These are phyloP conservation scores for Drosophila ezoana DNA, from an alignment of 2,888 invertebrate species.

Conservation along the genomic window DNA sequence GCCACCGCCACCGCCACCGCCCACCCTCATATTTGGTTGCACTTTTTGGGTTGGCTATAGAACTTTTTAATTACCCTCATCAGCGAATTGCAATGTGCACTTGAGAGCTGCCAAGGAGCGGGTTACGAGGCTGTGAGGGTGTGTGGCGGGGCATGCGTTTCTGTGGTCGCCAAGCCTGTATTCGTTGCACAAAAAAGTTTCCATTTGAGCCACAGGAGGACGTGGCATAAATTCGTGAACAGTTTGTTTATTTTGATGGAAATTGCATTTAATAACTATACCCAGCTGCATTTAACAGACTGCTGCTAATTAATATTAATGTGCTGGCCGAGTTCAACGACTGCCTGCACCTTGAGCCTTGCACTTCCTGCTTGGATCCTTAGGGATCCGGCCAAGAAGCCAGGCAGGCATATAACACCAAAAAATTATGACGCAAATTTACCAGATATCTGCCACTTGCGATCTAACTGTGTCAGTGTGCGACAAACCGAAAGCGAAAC, in stretches of 20 bases:
- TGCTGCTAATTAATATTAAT: conserved; percentile 65
- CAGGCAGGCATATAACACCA: neutral
- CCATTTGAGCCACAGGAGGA: conserved; percentile 5
- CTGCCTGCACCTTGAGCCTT: conserved; percentile 75
- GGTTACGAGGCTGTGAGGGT: too few relatives aligned
- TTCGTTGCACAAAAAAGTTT: conserved; percentile 30
- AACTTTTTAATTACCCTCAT: conserved; percentile 81
- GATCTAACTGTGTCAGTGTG: conserved; percentile 75
- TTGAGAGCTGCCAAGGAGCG: conserved; percentile 24
- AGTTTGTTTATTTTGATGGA: conserved; percentile 52
- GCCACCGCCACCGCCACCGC: neutral
- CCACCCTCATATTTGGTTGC: conserved; percentile 42
- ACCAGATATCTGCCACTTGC: conserved; percentile 45
- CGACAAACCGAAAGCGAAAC: conserved; percentile 75
- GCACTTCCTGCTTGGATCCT: conserved; percentile 72
- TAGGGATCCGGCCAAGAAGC: conserved; percentile 47
- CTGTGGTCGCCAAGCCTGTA: conserved; percentile 37
- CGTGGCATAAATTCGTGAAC: conserved; percentile 31
- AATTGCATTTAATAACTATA: conserved; percentile 57
- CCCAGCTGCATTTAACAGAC: neutral
- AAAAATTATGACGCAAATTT: conserved; percentile 43
- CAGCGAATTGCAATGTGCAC: conserved; percentile 68
- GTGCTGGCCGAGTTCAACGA: conserved; percentile 59
- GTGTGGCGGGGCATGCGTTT: conserved; percentile 3
- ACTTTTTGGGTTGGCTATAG: conserved; percentile 46